These are phyloP conservation scores for Medauroidea extradentata DNA, from an alignment of 1,140 invertebrate genomes.

Conservation along the genomic window DNA sequence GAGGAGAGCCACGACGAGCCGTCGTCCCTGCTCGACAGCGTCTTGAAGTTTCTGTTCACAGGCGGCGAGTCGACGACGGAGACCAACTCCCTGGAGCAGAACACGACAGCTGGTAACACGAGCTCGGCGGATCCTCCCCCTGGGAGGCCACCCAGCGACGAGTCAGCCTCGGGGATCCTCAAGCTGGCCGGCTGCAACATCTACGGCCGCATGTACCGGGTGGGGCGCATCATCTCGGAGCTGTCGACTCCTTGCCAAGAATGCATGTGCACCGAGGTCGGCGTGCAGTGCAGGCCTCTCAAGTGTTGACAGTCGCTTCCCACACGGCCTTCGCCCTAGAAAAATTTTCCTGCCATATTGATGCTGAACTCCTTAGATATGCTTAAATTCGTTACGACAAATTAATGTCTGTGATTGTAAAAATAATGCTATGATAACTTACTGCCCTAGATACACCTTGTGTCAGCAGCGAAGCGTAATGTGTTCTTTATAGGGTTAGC, in stretches of 20 bases:
- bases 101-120: not conserved
- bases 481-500: too few species aligned
- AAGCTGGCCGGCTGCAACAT: constrained; percentile 88
- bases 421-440: too few species aligned
- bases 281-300: constrained; percentile 75
- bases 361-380: too few species aligned
- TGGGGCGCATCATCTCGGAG: constrained; percentile 78
- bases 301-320: constrained; percentile 51
- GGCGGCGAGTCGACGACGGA: not conserved
- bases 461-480: too few species aligned
- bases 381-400: too few species aligned
- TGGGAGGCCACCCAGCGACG: not conserved
- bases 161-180: constrained; percentile 51
- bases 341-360: not conserved
- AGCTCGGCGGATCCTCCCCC: constrained; percentile 12
- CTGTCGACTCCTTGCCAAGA: constrained; percentile 75
- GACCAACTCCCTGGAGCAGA: not conserved
- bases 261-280: constrained; percentile 81
- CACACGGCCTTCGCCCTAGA: too few species aligned
- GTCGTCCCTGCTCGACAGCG: constrained; percentile 43
- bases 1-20: not conserved
- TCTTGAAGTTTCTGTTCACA: constrained; percentile 51
- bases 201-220: constrained; percentile 83
- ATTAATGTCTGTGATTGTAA: too few species aligned
- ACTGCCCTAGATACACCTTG: too few species aligned